Percentiles rank a stretch among this genome's conserved stretches.
phyloP scores from a whole-genome alignment of 35 echinoderm and acorn worm genomes.

The Patiria miniata region DNA sequence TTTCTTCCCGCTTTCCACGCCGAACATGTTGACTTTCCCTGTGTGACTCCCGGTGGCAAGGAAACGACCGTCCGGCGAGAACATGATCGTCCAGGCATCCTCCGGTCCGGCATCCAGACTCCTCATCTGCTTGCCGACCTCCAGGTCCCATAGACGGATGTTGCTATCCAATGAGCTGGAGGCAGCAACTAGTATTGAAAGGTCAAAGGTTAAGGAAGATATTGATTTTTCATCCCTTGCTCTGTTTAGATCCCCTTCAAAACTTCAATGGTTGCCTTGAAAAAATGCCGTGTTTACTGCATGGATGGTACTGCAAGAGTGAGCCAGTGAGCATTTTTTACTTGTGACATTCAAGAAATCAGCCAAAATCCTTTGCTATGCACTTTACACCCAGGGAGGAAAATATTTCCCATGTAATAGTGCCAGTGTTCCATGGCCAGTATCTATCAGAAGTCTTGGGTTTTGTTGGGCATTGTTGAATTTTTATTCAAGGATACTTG shows the following conservation, averaged over 20 bases:
- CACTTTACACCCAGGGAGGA: too few relatives aligned
- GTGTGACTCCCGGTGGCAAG: conserved; percentile 90
- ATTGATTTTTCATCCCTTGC: background rate
- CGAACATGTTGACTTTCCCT: conserved; percentile 97
- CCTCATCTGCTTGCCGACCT: conserved; percentile 95
- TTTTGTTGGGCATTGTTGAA: too few relatives aligned
- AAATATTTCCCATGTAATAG: too few relatives aligned
- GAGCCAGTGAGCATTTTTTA: too few relatives aligned
- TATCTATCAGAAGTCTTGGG: too few relatives aligned
- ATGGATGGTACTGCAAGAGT: too few relatives aligned
- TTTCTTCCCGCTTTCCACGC: conserved; percentile 94
- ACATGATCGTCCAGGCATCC: conserved; percentile 97
- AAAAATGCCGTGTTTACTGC: too few relatives aligned
- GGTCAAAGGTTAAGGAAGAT: background rate
- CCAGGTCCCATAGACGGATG: conserved; percentile 94
- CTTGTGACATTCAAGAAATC: too few relatives aligned
- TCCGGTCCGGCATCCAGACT: conserved; percentile 94
- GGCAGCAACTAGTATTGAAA: conserved; percentile 61
- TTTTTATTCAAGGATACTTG: conserved; percentile 56
- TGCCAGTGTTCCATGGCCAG: too few relatives aligned
- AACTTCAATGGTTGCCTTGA: too few relatives aligned
- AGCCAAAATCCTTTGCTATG: too few relatives aligned
- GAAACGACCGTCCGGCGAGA: conserved; percentile 86
- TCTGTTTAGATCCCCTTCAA: too few relatives aligned
- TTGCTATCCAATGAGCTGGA: conserved; percentile 95